Evolutionary conservation across 2,113 vertebrate species (phyloP), one percentile per base, ranked within the genome.

Genomic region (Cochlearius cochlearius): DNA sequence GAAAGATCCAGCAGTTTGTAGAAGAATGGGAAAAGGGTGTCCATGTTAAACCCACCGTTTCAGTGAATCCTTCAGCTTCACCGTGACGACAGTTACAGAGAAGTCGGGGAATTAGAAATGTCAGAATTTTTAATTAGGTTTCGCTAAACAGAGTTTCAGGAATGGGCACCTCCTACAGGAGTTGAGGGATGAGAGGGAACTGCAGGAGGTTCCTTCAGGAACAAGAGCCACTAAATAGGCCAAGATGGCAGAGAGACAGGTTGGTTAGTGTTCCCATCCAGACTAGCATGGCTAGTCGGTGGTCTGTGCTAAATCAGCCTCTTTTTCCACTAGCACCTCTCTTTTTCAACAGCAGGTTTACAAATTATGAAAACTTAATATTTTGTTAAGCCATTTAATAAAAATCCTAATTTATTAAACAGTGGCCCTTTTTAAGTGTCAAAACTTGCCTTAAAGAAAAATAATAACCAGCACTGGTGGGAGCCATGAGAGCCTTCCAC

Each of bases 391-490:
- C 29, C 66, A 82, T 90, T 93, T 91, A 96, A 93, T 95, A 90
- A 96, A 96, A 96, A 75, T 32, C 6, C 56, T 91, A 62, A 96
- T 96, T 96, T 93, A 88, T 96, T 96, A 90, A 95, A 90, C 92
- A 94, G 72, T 32, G 23, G 32, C 7, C 52, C 18, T 92, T 86
- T 88, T 82, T 34, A 96, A 95, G 75, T 67, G 74, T 92, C 93
- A 87, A 94, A 92, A 55, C 6, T 53, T 45, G 29, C 38, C 68
- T 90, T 60, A 87, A 96, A 96, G 59, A 80, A 95, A 97, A 95
- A 68, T 64, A 93, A 89, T 55, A 92, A 75, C 2, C 5, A 93
- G 63, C 13, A 29, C 4, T 38, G 32, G 74, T 86, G 39, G 83
- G 67, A 96, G 56, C 10, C 63, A 49, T 59, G n/a, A 81, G 75